Evolutionary conservation across 1,140 invertebrate species (phyloP), one percentile per base, ranked within the genome.

Genomic region (Drosophila truncata): DNA sequence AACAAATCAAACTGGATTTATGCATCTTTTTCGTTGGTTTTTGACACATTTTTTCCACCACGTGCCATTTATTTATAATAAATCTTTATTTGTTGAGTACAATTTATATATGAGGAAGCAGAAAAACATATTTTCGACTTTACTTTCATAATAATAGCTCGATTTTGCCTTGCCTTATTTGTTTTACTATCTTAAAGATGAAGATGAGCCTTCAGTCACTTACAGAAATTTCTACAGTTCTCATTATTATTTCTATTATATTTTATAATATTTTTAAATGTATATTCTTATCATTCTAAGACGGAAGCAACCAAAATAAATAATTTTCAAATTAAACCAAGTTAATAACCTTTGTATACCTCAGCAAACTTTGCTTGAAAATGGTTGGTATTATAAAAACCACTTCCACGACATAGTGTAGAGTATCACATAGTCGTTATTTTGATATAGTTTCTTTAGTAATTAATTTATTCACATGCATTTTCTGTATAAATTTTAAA

Each of bases 1-100:
- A 54, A 54, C 18, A 20, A 54, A 54, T 35, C 31, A 54, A 54
- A 54, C 50, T 35, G 50, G 31, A 54, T 35, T 54, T 54, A 54
- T 35, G 50, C 31, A 23, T 7, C 50, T 23, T 54, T 13, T 33
- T 54, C 29, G 16, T 46, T 54, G 18, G 50, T 35, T 14, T 14
- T 1, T 52, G 18, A 1, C 8, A 35, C 14, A 54, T 54, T 23
- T 33, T 35, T 54, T 20, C 35, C 14, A 5, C 13, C 50, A 54
- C 50, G 50, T 54, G 50, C 29, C 31, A 35, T 20, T 9, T 54
- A 35, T 33, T 35, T 54, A 16, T 33, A 16, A 16, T 2, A 49
- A 49, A 27, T 29, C 0, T n/a, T 49, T 27, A 4, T 13, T 50
- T n/a, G 47, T n/a, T n/a, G 4, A n/a, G 14, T 27, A 27, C 27